These are phyloP conservation scores for Montifringilla adamsi DNA, from an alignment of 2,113 vertebrate species.

Conservation along the genomic window DNA sequence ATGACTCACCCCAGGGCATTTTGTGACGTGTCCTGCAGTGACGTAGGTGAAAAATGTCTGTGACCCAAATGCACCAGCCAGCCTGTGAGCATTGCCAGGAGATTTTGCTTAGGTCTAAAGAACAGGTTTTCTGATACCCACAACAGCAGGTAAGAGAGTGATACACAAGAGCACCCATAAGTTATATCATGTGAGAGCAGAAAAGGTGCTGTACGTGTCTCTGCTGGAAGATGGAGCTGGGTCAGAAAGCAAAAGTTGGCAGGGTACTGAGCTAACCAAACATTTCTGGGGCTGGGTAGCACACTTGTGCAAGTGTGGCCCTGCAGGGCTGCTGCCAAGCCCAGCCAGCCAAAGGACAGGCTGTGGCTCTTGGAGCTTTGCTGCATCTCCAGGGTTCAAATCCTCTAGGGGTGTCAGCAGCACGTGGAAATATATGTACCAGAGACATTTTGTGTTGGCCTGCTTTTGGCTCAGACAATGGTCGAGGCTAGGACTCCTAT, in stretches of 20 bases:
- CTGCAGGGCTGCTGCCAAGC: neutral
- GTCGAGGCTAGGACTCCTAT: neutral
- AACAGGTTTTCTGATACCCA: neutral
- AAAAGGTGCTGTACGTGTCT: neutral
- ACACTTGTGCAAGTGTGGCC: too few species aligned
- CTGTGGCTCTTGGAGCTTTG: neutral
- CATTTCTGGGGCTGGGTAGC: neutral
- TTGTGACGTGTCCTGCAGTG: accelerated
- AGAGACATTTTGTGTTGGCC: neutral
- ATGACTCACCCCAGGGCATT: neutral
- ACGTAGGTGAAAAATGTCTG: accelerated
- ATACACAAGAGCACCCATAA: neutral
- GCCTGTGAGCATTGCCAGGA: neutral
- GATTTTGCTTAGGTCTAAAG: neutral
- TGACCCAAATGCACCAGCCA: neutral
- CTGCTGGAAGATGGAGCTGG: neutral
- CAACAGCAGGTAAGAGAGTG: neutral
- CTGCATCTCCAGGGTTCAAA: neutral
- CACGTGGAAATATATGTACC: accelerated
- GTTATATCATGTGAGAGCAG: neutral
- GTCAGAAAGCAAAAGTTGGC: neutral
- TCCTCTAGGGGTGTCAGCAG: neutral
- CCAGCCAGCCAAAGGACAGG: neutral
- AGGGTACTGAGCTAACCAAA: neutral
- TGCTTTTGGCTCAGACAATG: neutral